phyloP scores from a whole-genome alignment of 2,888 invertebrate genomes.

The Octodonta nipae region DNA sequence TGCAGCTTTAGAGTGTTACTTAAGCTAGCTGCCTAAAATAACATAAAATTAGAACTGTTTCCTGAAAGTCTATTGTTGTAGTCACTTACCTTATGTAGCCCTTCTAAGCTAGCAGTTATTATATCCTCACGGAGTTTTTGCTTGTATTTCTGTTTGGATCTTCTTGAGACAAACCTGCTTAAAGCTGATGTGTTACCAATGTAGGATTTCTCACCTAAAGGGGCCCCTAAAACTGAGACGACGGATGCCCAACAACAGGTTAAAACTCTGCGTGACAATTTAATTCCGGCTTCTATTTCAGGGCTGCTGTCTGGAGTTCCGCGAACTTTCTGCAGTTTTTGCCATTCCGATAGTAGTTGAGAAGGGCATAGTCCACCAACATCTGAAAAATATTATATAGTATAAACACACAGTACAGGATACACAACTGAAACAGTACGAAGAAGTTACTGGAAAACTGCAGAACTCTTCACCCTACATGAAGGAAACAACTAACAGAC shows the following conservation, averaged over 20 bases:
- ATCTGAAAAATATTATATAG: no score
- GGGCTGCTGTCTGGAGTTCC: constrained; percentile 52
- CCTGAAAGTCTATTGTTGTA: neutral
- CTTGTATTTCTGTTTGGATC: constrained; percentile 39
- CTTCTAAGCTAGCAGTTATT: constrained; percentile 75
- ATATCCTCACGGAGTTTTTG: constrained; percentile 60
- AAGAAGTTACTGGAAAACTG: no score
- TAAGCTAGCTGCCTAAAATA: constrained; percentile 63
- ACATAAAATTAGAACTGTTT: neutral
- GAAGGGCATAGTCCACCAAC: constrained; percentile 71
- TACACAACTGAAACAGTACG: no score
- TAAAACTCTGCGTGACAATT: constrained; percentile 62
- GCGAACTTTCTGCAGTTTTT: constrained; percentile 64
- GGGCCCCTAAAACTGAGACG: constrained; percentile 73
- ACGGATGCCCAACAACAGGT: constrained; percentile 88
- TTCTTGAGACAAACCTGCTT: constrained; percentile 45
- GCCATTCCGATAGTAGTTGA: constrained; percentile 78
- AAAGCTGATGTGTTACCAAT: constrained; percentile 33
- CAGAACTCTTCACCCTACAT: no score
- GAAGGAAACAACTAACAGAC: no score
- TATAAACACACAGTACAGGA: no score
- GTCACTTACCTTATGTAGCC: constrained; percentile 60
- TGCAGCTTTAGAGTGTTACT: constrained; percentile 82
- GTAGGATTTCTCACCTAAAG: constrained; percentile 44
- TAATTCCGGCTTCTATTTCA: constrained; percentile 66